Percentiles rank a stretch among this genome's conserved stretches.
These are phyloP conservation scores for Candoia aspera DNA, from an alignment of 2,113 vertebrate genomes.

Conservation along the genomic window DNA sequence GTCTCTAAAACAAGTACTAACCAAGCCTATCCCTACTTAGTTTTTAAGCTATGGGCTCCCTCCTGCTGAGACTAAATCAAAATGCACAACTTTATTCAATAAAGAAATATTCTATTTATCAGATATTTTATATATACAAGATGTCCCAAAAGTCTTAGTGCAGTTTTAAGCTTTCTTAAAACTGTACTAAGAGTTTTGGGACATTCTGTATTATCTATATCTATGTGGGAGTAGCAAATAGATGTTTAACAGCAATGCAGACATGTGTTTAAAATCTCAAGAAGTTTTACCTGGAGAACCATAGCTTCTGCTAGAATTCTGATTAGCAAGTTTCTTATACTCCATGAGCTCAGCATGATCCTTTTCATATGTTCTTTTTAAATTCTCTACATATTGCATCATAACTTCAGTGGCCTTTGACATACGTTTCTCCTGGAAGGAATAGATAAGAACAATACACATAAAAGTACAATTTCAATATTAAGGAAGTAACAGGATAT, in stretches of 20 bases:
- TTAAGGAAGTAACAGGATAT: neutral
- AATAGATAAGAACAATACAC: neutral
- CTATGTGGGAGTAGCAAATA: neutral
- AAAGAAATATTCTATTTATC: neutral
- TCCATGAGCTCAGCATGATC: conserved; percentile 96
- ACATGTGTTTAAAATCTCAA: neutral
- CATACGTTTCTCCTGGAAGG: conserved; percentile 93
- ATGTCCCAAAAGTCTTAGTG: neutral
- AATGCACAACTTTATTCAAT: neutral
- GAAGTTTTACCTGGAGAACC: conserved; percentile 79
- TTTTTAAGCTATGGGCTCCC: neutral
- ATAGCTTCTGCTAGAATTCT: conserved; percentile 93
- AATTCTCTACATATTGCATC: conserved; percentile 98
- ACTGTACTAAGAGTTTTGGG: neutral
- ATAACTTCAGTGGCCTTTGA: conserved; percentile 97
- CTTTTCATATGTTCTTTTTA: conserved; percentile 97
- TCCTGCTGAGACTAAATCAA: neutral
- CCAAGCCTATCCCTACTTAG: neutral
- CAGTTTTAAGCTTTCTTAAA: neutral
- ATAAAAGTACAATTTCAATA: neutral
- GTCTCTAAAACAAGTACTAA: neutral
- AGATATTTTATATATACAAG: neutral
- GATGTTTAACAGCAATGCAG: neutral
- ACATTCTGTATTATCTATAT: neutral
- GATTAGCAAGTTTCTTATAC: conserved; percentile 97